Evolutionary conservation across 1,140 invertebrate genomes (phyloP), one percentile per base, ranked within the genome.

Genomic region (Chrysoperla carnea): DNA sequence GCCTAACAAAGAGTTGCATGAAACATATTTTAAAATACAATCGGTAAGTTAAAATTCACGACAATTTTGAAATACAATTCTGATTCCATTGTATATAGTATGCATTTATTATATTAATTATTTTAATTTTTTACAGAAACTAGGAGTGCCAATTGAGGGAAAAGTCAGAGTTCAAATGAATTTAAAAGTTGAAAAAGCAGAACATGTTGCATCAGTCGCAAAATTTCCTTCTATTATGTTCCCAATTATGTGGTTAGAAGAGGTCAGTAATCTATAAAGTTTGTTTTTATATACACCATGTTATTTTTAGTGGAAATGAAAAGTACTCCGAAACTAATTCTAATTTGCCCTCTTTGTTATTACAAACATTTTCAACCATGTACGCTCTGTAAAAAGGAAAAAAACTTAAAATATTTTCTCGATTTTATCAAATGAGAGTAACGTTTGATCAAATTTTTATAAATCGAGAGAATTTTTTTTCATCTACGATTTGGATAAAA

Each of bases 231-330:
- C 76, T 52, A 84, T 87, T 35, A 68, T 85, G 0, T 87, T 87
- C 57, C 86, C 86, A 1, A 73, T 89, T 29, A 83, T 89, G 73
- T 89, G 85, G 86, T 46, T 88, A 1, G 82, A 89, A 64, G 84
- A 88, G 68, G 81, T 81, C 61, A 64, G 58, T 47, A 28, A 27
- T 17, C 14, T 33, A 14, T 12, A 23, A 3, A 13, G 1, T 37
- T n/a, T 3, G 2, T n/a, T 35, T n/a, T 35, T 35, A 13, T n/a
- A n/a, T n/a, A 33, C 7, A 33, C 7, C n/a, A 8, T 33, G 7
- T 8, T 33, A 8, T 8, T n/a, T 33, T 33, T 33, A 33, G 7
- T 7, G n/a, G n/a, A 33, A 33, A 33, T 33, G 7, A 33, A 33
- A 33, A 33, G n/a, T n/a, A n/a, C n/a, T n/a, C n/a, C n/a, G n/a